Conservation (phyloP, 2,113 vertebrate species). For the Nansenia antarctica region DNA sequence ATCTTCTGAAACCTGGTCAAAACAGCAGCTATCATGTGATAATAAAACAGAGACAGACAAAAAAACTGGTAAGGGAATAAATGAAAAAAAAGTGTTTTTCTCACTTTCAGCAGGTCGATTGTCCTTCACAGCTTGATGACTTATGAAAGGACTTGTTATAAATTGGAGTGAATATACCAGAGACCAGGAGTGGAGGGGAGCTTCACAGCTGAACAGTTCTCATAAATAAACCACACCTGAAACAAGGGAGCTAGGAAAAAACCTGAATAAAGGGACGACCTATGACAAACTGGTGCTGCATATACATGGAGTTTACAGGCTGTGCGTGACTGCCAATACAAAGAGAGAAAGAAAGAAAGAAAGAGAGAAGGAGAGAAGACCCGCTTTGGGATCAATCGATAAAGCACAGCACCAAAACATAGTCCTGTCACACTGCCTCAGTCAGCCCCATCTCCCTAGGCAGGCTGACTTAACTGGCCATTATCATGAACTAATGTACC, state of each 20-base stretch:
- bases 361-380: slow-evolving; percentile 14
- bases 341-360: slow-evolving; percentile 6
- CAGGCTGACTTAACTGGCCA: not conserved
- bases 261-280: slow-evolving; percentile 15
- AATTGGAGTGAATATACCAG: slow-evolving; percentile 21
- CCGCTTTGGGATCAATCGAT: not conserved
- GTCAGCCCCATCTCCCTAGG: not conserved
- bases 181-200: slow-evolving; percentile 5
- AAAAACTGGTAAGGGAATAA: not conserved
- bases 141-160: slow-evolving; percentile 28
- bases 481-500: slow-evolving; percentile 11
- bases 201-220: slow-evolving; percentile 6
- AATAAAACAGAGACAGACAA: not conserved
- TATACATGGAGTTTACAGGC: not conserved
- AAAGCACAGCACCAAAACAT: not conserved
- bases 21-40: not conserved
- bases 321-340: slow-evolving; percentile 1
- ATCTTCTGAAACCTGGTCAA: not conserved
- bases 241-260: slow-evolving; percentile 13
- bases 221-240: slow-evolving; percentile 33
- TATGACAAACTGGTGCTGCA: slow-evolving; percentile 15
- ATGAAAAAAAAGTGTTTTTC: slow-evolving; percentile 3
- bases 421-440: slow-evolving; percentile 6
- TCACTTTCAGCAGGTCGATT: slow-evolving; percentile 26
- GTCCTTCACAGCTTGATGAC: slow-evolving; percentile 47